A percentile compares a stretch with the other conserved stretches of the same genome.
phyloP scores from a whole-genome alignment of 2,113 vertebrate species.

The Prochilodus magdalenae region DNA sequence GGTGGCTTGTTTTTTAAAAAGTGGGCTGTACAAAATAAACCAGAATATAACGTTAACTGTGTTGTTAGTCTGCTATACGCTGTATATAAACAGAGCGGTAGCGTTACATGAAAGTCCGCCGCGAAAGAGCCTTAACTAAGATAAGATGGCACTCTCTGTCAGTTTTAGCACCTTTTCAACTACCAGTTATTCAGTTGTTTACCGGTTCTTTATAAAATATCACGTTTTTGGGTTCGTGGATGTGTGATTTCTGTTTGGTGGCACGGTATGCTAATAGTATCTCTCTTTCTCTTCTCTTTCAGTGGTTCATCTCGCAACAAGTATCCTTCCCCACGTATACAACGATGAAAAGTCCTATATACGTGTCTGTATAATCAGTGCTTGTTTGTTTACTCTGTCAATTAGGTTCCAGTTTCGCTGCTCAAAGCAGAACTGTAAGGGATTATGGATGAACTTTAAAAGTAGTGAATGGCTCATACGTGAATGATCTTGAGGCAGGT shows the following conservation, averaged over 20 bases:
- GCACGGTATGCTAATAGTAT: constrained; percentile 62
- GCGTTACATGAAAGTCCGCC: constrained; percentile 17
- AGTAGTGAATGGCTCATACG: neutral
- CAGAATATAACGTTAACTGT: neutral
- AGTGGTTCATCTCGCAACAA: constrained; percentile 98
- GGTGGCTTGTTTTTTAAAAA: neutral
- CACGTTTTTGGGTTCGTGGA: neutral
- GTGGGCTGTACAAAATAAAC: neutral
- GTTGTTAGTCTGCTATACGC: neutral
- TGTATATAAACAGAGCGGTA: neutral
- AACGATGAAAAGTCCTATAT: constrained; percentile 61
- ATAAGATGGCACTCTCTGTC: neutral
- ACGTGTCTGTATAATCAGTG: neutral
- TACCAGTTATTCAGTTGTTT: neutral
- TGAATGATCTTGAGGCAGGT: neutral
- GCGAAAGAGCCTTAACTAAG: neutral
- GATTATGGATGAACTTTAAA: neutral
- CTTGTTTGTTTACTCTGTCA: constrained; percentile 13
- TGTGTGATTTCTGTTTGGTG: constrained; percentile 7
- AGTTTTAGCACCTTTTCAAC: neutral
- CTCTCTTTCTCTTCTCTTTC: constrained; percentile 64
- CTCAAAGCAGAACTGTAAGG: neutral
- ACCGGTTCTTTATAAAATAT: neutral
- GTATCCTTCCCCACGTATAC: constrained; percentile 86
- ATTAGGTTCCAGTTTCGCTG: neutral